Conservation (phyloP, 2,113 vertebrate genomes). For the Marcusenius ussheri region DNA sequence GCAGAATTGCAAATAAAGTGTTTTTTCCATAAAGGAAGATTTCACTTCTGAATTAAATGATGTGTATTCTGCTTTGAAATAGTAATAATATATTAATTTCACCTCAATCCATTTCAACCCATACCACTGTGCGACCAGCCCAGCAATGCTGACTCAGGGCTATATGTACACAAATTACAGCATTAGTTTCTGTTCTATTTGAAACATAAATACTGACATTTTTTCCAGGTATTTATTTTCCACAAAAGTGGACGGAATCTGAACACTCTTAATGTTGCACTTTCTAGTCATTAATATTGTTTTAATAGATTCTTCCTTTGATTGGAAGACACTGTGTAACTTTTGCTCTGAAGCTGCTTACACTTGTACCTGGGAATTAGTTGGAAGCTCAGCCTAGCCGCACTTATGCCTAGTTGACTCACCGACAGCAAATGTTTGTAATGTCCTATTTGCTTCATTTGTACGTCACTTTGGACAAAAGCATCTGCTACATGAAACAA, state of each 20-base stretch:
- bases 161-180: background rate
- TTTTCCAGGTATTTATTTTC: background rate
- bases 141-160: background rate
- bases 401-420: background rate
- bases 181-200: background rate
- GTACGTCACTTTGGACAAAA: background rate
- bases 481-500: background rate
- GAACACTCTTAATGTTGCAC: background rate
- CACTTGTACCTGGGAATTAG: background rate
- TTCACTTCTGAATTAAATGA: background rate
- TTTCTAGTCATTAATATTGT: background rate
- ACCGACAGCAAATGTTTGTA: background rate
- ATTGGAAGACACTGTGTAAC: background rate
- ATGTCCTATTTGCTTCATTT: background rate
- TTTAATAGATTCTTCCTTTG: background rate
- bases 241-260: background rate
- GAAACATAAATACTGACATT: background rate
- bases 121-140: background rate
- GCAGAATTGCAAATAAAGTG: background rate
- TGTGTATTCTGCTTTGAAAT: background rate
- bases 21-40: background rate
- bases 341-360: background rate
- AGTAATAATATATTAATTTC: background rate
- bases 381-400: background rate
- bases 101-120: background rate